These are phyloP conservation scores for Pachymerium ferrugineum DNA, from an alignment of 2,888 invertebrate species.

Conservation along the genomic window DNA sequence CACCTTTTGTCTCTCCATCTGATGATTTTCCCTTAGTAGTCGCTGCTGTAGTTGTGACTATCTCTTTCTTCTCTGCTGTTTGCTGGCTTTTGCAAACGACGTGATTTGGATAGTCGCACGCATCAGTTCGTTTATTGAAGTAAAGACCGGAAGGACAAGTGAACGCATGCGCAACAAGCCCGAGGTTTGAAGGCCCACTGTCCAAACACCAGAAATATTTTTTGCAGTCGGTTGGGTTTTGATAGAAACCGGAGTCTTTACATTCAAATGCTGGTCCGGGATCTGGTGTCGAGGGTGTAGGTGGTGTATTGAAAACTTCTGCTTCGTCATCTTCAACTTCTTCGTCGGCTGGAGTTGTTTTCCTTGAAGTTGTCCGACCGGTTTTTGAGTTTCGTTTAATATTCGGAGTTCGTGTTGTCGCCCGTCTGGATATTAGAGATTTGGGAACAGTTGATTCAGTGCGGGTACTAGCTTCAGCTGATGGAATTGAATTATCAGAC, in stretches of 20 bases:
- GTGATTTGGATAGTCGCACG: slow-evolving; percentile 85
- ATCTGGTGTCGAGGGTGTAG: slow-evolving; percentile 83
- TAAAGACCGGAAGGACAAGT: slow-evolving; percentile 87
- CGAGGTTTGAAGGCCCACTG: slow-evolving; percentile 67
- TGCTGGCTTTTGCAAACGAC: slow-evolving; percentile 55
- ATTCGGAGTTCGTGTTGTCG: background rate
- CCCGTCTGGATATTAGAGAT: background rate
- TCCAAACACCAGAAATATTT: slow-evolving; percentile 93
- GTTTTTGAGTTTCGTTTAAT: background rate
- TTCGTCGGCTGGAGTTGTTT: slow-evolving; percentile 45
- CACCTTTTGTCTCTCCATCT: background rate
- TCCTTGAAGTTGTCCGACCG: slow-evolving; percentile 1
- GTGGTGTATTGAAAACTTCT: slow-evolving; percentile 57
- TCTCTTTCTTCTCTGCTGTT: slow-evolving; percentile 44
- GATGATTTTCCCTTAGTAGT: background rate
- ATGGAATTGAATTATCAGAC: background rate
- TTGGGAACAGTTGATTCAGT: background rate
- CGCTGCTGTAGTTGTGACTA: slow-evolving; percentile 38
- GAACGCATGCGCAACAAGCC: slow-evolving; percentile 85
- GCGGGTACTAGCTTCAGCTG: slow-evolving; percentile 25
- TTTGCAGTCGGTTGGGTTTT: slow-evolving; percentile 85
- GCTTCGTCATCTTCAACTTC: slow-evolving; percentile 29
- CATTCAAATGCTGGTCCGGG: slow-evolving; percentile 84
- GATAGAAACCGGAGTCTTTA: slow-evolving; percentile 86
- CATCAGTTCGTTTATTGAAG: slow-evolving; percentile 85